Conservation (phyloP, 2,113 vertebrate genomes). For the Anthoscopus minutus region DNA sequence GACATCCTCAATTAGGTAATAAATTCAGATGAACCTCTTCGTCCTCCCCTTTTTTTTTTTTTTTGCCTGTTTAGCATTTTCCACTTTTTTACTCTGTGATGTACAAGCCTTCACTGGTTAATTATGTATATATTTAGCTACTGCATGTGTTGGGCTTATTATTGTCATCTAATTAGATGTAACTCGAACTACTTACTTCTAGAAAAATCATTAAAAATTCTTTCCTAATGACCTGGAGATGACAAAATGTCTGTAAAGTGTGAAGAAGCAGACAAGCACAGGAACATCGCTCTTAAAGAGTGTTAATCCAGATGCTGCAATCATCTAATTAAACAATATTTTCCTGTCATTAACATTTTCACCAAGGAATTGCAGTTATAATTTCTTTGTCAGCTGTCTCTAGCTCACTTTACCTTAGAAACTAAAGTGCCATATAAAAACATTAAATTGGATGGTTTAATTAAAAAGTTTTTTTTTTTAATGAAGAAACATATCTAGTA, state of each 20-base stretch:
- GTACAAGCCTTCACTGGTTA: slow-evolving; percentile 82
- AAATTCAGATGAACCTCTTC: slow-evolving; percentile 63
- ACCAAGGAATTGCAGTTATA: slow-evolving; percentile 81
- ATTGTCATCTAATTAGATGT: slow-evolving; percentile 99
- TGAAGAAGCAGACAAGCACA: slow-evolving; percentile 83
- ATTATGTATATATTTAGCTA: slow-evolving; percentile 99
- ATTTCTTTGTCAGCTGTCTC: slow-evolving; percentile 84
- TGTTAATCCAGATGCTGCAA: slow-evolving; percentile 87
- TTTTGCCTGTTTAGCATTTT: slow-evolving; percentile 75
- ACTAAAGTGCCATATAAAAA: slow-evolving; percentile 77
- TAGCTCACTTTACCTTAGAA: slow-evolving; percentile 77
- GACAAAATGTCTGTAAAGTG: slow-evolving; percentile 96
- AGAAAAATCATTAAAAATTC: slow-evolving; percentile 98
- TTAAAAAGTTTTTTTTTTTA: slow-evolving; percentile 72
- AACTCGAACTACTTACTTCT: slow-evolving; percentile 89
- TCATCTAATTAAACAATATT: slow-evolving; percentile 99
- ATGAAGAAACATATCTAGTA: slow-evolving; percentile 68
- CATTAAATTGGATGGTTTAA: slow-evolving; percentile 82
- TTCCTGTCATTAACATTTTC: slow-evolving; percentile 96
- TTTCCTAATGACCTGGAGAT: slow-evolving; percentile 97
- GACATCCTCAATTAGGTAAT: slow-evolving; percentile 64
- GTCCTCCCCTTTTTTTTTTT: slow-evolving; percentile 28
- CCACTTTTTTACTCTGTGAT: slow-evolving; percentile 75
- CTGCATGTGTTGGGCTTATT: slow-evolving; percentile 89
- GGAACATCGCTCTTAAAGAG: slow-evolving; percentile 79